Evolutionary conservation across 2,797 vertebrate genomes (phyloP).

Genomic region (Sternotherus odoratus): DNA sequence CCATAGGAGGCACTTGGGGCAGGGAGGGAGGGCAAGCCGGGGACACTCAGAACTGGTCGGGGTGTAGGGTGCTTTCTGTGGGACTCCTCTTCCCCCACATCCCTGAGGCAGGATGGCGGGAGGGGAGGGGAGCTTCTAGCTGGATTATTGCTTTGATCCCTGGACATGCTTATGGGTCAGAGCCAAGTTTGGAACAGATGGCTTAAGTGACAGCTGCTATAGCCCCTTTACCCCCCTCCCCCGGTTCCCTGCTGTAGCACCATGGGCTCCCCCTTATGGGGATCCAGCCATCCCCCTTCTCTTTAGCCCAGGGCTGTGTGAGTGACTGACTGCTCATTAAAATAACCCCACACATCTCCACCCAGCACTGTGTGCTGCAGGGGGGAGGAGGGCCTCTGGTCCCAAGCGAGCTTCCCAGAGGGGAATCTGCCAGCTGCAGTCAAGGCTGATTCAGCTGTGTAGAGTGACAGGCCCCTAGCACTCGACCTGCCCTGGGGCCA

Average conservation of each 20-base stretch:
- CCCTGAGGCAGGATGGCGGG: constrained; percentile 4
- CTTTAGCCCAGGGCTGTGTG: neutral
- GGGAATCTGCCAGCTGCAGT: neutral
- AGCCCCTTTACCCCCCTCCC: neutral
- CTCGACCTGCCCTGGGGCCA: neutral
- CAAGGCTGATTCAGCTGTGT: neutral
- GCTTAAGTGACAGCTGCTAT: constrained; percentile 4
- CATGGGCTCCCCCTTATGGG: neutral
- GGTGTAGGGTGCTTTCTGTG: neutral
- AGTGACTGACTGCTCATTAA: constrained; percentile 53
- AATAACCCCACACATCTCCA: constrained; percentile 46
- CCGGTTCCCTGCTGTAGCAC: neutral
- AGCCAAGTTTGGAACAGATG: neutral
- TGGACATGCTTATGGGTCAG: neutral
- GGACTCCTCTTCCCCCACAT: neutral
- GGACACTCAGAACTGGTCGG: no score
- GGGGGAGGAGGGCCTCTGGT: neutral
- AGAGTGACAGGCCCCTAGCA: neutral
- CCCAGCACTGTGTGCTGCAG: constrained; percentile 4
- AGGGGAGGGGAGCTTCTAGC: constrained; percentile 61
- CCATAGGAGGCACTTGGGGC: neutral
- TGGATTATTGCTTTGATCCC: constrained; percentile 61
- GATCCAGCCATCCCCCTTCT: neutral
- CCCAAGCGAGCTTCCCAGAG: neutral
- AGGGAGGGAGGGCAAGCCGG: neutral